phyloP scores from a whole-genome alignment of 2,888 invertebrate genomes.

The Furcula furcula region DNA sequence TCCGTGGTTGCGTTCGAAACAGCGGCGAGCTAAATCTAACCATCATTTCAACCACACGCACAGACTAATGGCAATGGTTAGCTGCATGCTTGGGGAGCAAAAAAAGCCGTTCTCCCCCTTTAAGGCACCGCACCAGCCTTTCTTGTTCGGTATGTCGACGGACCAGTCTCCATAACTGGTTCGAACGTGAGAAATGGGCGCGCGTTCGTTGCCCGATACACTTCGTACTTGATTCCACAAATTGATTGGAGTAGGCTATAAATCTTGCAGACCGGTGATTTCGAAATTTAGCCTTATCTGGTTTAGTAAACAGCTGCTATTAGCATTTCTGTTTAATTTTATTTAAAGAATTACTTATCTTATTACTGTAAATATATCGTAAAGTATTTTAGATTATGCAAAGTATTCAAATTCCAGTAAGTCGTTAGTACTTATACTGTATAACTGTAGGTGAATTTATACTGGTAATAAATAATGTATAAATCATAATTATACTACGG shows the following conservation, averaged over 20 bases:
- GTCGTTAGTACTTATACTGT: too few relatives aligned
- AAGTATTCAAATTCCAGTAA: too few relatives aligned
- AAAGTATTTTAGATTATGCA: too few relatives aligned
- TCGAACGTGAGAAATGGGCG: conserved; percentile 70
- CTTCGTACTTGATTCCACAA: conserved; percentile 42
- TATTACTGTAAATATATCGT: too few relatives aligned
- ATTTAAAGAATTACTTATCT: too few relatives aligned
- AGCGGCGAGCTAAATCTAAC: conserved; percentile 33
- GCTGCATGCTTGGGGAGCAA: conserved; percentile 51
- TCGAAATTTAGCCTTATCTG: neutral
- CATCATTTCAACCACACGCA: conserved; percentile 43
- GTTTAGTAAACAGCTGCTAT: neutral
- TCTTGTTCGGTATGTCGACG: conserved; percentile 69
- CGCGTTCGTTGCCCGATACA: conserved; percentile 59
- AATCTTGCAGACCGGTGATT: conserved; percentile 24
- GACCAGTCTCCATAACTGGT: conserved; percentile 64
- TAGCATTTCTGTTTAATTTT: neutral
- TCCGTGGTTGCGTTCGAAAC: neutral
- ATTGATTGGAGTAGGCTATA: conserved; percentile 28
- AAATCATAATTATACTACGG: too few relatives aligned
- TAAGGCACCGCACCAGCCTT: conserved; percentile 69
- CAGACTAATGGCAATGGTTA: conserved; percentile 44
- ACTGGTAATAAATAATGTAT: too few relatives aligned
- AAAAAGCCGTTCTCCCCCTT: conserved; percentile 68
- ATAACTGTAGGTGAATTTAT: too few relatives aligned